Evolutionary conservation across 2,113 vertebrate genomes (phyloP), one percentile per base, ranked within the genome.

Genomic region (Podiceps cristatus): DNA sequence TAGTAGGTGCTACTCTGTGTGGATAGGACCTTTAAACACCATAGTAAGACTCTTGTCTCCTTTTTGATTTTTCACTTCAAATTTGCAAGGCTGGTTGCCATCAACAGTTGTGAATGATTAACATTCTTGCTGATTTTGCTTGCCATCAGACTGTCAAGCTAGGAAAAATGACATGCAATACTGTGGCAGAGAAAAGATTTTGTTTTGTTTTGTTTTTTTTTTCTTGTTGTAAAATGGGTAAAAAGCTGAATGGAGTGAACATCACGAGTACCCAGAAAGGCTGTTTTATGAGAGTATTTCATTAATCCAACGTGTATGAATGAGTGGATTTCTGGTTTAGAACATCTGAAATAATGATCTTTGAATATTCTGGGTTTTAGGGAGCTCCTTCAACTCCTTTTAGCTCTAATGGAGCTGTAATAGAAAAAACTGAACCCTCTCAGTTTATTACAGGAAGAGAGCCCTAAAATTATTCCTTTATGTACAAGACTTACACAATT

Each of bases 81-180:
- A 63, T 58, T 59, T 79, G 10, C 55, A 59, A 50, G 59, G n/a
- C 62, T 92, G 23, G 52, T 75, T 96, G 80, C 88, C 7, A 17
- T 83, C 55, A 71, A 64, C 16, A 17, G 88, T 93, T 92, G 78
- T 62, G 64, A 74, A 74, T 50, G 35, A 75, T 90, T 87, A 84
- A 53, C 47, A 47, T 86, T 93, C 60, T 72, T 72, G 40, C 53
- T 95, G 58, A 82, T 79, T 66, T 88, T 95, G 20, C 91, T 89
- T 93, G 75, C 86, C 44, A 72, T 87, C 56, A 49, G 47, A 35
- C 66, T 96, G 93, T 93, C 86, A 84, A 27, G 27, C 37, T 53
- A 35, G 60, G 55, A 60, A 56, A 72, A 56, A 72, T 79, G 66
- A 74, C 50, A 80, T 16, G 50, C 44, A 74, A 52, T 62, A 56